Conservation (phyloP, 2,797 vertebrate genomes). For the Tinamus major region DNA sequence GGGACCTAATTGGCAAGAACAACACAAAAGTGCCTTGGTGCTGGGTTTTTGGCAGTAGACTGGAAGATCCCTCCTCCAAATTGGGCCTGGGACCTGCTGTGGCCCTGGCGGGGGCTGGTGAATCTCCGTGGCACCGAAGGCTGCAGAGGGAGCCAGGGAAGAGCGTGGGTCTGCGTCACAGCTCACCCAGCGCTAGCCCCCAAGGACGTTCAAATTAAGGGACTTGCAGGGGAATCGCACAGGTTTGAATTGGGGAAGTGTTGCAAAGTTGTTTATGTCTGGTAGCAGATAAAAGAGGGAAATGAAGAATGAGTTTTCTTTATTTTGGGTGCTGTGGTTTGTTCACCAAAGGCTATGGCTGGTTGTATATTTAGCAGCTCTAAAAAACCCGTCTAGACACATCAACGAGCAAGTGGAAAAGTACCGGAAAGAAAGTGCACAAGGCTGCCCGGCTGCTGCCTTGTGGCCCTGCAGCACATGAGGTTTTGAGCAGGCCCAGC, state of each 20-base stretch:
- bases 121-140: no score
- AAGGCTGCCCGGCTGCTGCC: not conserved
- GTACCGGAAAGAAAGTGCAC: not conserved
- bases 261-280: slow-evolving; percentile 40
- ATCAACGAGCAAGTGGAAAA: slow-evolving; percentile 36
- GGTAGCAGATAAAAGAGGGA: not conserved
- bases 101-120: not conserved
- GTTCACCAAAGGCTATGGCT: slow-evolving; percentile 25
- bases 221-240: not conserved
- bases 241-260: slow-evolving; percentile 56
- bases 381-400: not conserved
- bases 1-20: not conserved
- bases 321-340: slow-evolving; percentile 69
- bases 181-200: not conserved
- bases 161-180: fast-evolving
- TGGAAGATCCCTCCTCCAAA: not conserved
- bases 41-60: no score
- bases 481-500: no score
- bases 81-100: fast-evolving
- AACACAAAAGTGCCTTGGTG: not conserved
- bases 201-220: not conserved
- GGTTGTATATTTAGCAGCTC: not conserved
- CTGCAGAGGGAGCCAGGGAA: not conserved
- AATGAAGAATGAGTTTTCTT: slow-evolving; percentile 63
- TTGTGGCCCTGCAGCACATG: fast-evolving